Conservation (phyloP, 2,888 invertebrate genomes). For the Chelonus formosanus region DNA sequence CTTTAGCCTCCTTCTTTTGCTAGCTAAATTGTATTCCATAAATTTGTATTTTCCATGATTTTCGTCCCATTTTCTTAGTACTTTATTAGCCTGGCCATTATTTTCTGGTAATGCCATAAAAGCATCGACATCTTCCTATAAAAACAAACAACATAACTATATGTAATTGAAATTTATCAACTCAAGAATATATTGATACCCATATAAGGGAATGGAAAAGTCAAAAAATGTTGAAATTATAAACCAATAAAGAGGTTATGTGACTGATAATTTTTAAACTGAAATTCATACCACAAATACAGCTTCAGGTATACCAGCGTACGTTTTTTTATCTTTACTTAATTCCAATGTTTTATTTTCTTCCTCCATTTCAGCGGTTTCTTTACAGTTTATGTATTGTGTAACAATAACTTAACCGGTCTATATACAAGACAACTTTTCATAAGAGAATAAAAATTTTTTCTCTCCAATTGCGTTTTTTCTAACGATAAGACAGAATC, state of each 20-base stretch:
- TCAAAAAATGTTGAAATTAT: constrained; percentile 18
- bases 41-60: constrained; percentile 96
- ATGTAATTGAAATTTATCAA: neutral
- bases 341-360: constrained; percentile 50
- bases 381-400: constrained; percentile 10
- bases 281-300: constrained; percentile 80
- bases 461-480: too few species aligned
- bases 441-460: too few species aligned
- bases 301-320: constrained; percentile 88
- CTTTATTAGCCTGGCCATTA: constrained; percentile 83
- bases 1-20: constrained; percentile 86
- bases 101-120: constrained; percentile 89
- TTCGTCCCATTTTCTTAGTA: constrained; percentile 87
- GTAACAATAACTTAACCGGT: constrained; percentile 19
- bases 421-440: too few species aligned
- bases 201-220: constrained; percentile 18
- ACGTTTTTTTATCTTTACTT: constrained; percentile 71
- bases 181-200: constrained; percentile 13
- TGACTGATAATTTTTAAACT: constrained; percentile 21
- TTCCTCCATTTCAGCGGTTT: constrained; percentile 49
- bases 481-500: too few species aligned
- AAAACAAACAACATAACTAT: neutral
- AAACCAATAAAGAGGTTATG: too few species aligned
- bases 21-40: constrained; percentile 91
- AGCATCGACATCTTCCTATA: constrained; percentile 91